Evolutionary conservation across 1,140 invertebrate species (phyloP).

Genomic region (Diprion similis): DNA sequence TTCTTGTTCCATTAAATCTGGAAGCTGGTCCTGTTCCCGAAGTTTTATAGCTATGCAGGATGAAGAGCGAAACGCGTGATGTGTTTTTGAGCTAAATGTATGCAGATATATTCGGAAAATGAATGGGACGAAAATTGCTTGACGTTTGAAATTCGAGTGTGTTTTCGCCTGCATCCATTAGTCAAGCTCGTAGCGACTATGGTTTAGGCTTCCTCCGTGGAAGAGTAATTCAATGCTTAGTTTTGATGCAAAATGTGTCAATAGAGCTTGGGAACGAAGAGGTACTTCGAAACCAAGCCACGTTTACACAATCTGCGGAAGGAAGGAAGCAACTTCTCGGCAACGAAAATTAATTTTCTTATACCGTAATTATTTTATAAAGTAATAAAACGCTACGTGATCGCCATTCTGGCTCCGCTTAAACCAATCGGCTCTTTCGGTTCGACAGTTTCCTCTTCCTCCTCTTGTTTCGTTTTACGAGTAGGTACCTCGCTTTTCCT

Average conservation of each 20-base stretch:
- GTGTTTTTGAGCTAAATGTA: too few relatives aligned
- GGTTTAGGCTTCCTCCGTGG: too few relatives aligned
- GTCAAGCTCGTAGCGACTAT: too few relatives aligned
- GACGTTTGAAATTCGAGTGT: too few relatives aligned
- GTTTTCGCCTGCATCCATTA: too few relatives aligned
- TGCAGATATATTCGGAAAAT: too few relatives aligned
- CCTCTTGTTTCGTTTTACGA: background rate
- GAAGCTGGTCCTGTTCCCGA: too few relatives aligned
- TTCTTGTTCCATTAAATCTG: too few relatives aligned
- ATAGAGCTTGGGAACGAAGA: background rate
- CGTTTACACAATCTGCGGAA: background rate
- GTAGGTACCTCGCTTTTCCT: too few relatives aligned
- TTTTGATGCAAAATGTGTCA: conserved; percentile 5
- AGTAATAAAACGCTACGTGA: background rate
- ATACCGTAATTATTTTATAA: conserved; percentile 3
- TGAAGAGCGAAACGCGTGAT: too few relatives aligned
- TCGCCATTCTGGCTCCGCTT: background rate
- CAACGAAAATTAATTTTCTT: conserved; percentile 1
- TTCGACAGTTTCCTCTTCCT: background rate
- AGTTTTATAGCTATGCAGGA: too few relatives aligned
- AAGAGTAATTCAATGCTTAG: background rate
- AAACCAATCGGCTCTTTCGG: background rate
- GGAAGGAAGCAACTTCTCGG: background rate
- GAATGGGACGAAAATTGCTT: too few relatives aligned
- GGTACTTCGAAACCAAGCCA: background rate